Percentiles rank a stretch among this genome's conserved stretches.
These are phyloP conservation scores for Spilogale gracilis DNA, from an alignment of 2,113 vertebrate species.

Conservation along the genomic window DNA sequence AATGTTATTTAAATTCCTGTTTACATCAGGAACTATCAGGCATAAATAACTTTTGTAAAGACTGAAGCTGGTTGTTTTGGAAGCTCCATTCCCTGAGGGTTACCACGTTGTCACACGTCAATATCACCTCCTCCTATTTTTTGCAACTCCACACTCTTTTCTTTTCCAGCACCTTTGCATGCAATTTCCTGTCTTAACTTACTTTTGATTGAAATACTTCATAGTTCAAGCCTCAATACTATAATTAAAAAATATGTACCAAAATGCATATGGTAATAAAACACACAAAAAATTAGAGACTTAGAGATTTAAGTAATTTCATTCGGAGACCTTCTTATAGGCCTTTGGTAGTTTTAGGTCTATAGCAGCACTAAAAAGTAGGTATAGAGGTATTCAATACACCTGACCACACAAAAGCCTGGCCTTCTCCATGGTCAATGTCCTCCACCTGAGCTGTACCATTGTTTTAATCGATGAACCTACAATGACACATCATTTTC, in stretches of 20 bases:
- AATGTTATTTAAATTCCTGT: background rate
- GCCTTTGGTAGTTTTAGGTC: background rate
- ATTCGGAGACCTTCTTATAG: background rate
- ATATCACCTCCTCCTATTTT: background rate
- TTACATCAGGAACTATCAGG: background rate
- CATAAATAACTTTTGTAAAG: background rate
- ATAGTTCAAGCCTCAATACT: background rate
- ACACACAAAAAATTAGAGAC: background rate
- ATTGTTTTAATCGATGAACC: background rate
- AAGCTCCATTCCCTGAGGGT: background rate
- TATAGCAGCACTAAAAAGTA: background rate
- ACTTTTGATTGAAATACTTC: constrained; percentile 16
- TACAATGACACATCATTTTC: background rate
- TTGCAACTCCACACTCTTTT: background rate
- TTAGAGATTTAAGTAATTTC: background rate
- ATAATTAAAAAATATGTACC: background rate
- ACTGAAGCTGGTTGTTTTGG: background rate
- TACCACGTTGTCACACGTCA: background rate
- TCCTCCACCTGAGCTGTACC: background rate
- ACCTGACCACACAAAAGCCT: background rate
- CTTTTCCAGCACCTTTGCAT: background rate
- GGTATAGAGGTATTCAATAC: background rate
- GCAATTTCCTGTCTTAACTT: background rate
- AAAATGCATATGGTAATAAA: background rate
- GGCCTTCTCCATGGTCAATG: background rate